phyloP scores from a whole-genome alignment of 1,140 invertebrate genomes.

The Archegozetes longisetosus region DNA sequence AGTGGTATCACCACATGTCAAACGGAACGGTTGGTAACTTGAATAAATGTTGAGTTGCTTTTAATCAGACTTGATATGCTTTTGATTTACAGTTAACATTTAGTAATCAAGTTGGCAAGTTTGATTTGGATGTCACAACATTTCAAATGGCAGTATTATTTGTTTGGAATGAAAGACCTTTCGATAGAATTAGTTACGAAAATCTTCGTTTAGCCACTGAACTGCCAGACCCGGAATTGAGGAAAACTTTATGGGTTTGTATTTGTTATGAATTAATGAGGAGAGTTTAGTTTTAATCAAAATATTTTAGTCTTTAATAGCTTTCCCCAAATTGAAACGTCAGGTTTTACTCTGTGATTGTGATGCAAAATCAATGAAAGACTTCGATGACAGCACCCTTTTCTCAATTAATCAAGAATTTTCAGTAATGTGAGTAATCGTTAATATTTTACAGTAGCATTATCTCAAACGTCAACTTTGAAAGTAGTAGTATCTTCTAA shows the following conservation, averaged over 20 bases:
- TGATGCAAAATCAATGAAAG: slow-evolving; percentile 64
- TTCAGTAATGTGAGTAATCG: slow-evolving; percentile 56
- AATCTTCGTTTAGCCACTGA: slow-evolving; percentile 89
- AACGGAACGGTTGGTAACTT: slow-evolving; percentile 61
- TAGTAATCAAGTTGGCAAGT: slow-evolving; percentile 76
- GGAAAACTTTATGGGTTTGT: slow-evolving; percentile 77
- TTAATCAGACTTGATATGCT: slow-evolving; percentile 16
- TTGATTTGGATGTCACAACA: slow-evolving; percentile 95
- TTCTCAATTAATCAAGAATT: slow-evolving; percentile 98
- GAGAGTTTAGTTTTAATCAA: slow-evolving; percentile 14
- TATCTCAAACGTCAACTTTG: too few relatives aligned
- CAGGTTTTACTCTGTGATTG: slow-evolving; percentile 71
- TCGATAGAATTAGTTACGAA: slow-evolving; percentile 84
- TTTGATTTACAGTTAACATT: slow-evolving; percentile 61
- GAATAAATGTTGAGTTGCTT: slow-evolving; percentile 7
- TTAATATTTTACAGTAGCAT: too few relatives aligned
- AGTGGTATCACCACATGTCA: slow-evolving; percentile 99
- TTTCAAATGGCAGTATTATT: slow-evolving; percentile 99
- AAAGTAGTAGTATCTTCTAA: too few relatives aligned
- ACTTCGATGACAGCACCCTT: slow-evolving; percentile 76
- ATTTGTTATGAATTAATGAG: background rate
- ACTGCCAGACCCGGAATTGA: slow-evolving; percentile 83
- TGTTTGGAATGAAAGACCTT: slow-evolving; percentile 89
- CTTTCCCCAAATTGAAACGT: slow-evolving; percentile 90
- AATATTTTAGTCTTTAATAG: slow-evolving; percentile 55